Evolutionary conservation across 2,797 vertebrate species (phyloP), one percentile per base, ranked within the genome.

Genomic region (Gallinago solitaria): DNA sequence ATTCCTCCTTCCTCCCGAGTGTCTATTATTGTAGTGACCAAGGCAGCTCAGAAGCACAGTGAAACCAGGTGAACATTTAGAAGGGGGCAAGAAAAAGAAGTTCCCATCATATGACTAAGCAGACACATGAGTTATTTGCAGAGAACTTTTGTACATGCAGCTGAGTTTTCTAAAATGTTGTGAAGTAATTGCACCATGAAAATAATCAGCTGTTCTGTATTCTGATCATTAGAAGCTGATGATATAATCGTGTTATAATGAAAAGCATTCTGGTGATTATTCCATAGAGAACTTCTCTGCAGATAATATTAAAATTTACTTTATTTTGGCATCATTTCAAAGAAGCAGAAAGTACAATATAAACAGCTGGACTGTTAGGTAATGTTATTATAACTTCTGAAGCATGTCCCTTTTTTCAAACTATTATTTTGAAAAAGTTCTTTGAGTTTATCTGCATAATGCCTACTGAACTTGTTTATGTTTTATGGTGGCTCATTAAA

Each of bases 171-270:
- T 86, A 59, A 91, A 97, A 97, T 71, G 81, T 91, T 95, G 80
- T 57, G 56, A 93, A 96, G 83, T 94, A 96, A 98, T 96, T 92
- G 91, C 94, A 96, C 97, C 93, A 95, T 57, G 91, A 97, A 97
- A 97, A 96, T 96, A 97, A 97, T 97, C 97, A 97, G 79, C 91
- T 90, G 93, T 69, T 97, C 96, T 94, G 87, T 83, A 97, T 95
- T 94, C 96, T 91, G 96, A 96, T 97, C 94, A 96, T 97, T 97
- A 97, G 96, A 79, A 5, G 43, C 83, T 97, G 96, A 97, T 97
- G 85, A 94, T 94, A 95, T 97, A 98, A 98, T 97, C 98, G 93
- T 93, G 53, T 94, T 93, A 71, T 96, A 97, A 98, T 95, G 96
- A 94, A 97, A 97, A 95, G 91, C 80, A 89, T 92, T 90, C 63